Evolutionary conservation across 1,140 invertebrate genomes (phyloP).

Genomic region (Magallana ariakensis): DNA sequence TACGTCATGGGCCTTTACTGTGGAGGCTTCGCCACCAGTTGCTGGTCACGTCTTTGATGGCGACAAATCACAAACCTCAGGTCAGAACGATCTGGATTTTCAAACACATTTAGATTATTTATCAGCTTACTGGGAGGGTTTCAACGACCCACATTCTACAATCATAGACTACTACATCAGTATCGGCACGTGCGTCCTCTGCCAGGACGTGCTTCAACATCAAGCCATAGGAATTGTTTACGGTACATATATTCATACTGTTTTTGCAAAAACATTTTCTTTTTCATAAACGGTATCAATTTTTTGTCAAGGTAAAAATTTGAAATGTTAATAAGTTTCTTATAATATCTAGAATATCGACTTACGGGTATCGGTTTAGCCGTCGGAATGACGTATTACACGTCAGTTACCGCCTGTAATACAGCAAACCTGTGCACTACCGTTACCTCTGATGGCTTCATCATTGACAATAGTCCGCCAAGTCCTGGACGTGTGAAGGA

Average conservation of each 20-base stretch:
- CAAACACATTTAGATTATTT: slow-evolving; percentile 45
- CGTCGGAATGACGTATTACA: slow-evolving; percentile 64
- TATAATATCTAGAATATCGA: slow-evolving; percentile 53
- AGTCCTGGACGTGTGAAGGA: slow-evolving; percentile 60
- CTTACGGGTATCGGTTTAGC: slow-evolving; percentile 53
- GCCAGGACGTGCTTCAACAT: slow-evolving; percentile 55
- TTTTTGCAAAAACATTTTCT: too few relatives aligned
- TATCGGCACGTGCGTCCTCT: slow-evolving; percentile 60
- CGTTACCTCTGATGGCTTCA: slow-evolving; percentile 67
- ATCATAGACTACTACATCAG: slow-evolving; percentile 54
- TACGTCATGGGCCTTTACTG: slow-evolving; percentile 46
- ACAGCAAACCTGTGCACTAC: slow-evolving; percentile 60
- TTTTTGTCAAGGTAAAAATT: too few relatives aligned
- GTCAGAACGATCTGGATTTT: slow-evolving; percentile 33
- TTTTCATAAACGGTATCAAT: too few relatives aligned
- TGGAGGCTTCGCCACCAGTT: slow-evolving; percentile 51
- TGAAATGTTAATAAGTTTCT: not conserved
- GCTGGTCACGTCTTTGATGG: slow-evolving; percentile 64
- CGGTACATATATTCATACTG: not conserved
- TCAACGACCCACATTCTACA: slow-evolving; percentile 58
- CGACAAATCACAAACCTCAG: not conserved
- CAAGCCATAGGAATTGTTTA: slow-evolving; percentile 48
- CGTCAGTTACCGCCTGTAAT: slow-evolving; percentile 69
- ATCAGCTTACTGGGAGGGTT: slow-evolving; percentile 58
- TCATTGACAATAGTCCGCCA: slow-evolving; percentile 67